phyloP scores from a whole-genome alignment of 2,888 invertebrate genomes.

The Sipha maydis region DNA sequence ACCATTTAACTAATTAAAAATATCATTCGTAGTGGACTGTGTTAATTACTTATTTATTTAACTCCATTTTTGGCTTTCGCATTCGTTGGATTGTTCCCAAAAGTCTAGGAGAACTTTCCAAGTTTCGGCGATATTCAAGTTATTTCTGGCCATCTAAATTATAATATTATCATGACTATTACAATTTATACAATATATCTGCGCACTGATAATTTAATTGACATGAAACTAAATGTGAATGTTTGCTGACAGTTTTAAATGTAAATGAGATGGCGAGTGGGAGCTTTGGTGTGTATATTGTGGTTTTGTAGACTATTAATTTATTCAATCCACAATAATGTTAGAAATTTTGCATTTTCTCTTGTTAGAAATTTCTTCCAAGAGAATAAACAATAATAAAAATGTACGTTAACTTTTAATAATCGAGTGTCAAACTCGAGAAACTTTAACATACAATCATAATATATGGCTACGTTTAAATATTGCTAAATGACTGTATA shows the following conservation, averaged over 20 bases:
- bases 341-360: conserved; percentile 30
- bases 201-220: not conserved
- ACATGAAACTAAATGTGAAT: not conserved
- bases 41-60: conserved; percentile 7
- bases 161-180: not conserved
- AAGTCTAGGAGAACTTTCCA: conserved; percentile 20
- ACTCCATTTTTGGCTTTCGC: conserved; percentile 38
- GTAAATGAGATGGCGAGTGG: conserved; percentile 20
- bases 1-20: conserved; percentile 21
- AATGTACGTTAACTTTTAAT: conserved; percentile 26
- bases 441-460: not conserved
- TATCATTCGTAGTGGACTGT: not conserved
- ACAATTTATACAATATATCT: not conserved
- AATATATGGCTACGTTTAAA: not conserved
- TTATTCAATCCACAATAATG: conserved; percentile 44
- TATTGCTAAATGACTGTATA: not conserved
- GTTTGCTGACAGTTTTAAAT: conserved; percentile 27
- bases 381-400: conserved; percentile 20
- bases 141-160: not conserved
- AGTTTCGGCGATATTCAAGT: conserved; percentile 9
- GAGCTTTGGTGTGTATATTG: not conserved
- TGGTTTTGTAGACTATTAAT: conserved; percentile 17
- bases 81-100: conserved; percentile 37
- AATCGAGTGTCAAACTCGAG: not conserved
- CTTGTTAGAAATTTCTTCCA: not conserved